Base-by-base conservation (phyloP, 2,797 vertebrate genomes). In the Champsocephalus gunnari region DNA sequence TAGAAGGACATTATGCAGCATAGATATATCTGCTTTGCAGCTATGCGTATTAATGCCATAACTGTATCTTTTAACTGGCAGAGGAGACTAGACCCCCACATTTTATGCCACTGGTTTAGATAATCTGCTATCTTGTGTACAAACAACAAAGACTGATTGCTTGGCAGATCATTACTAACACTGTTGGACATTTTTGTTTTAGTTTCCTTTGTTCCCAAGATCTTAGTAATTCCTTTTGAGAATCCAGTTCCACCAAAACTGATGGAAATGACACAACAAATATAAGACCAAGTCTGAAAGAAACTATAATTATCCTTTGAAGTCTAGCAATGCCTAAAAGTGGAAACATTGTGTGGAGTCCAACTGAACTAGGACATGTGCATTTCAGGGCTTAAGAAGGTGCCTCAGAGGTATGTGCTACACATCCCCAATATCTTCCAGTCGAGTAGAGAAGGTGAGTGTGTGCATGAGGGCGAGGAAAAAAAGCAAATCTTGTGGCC, bases 401-500 rank as follows among this genome's bases (percentile, higher is more conserved):
- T 64, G 66, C 66, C 73, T 79, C 66, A 54, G 68, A 79, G 72
- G 70, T 80, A 73, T 86, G 77, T 61, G 75, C 82, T 43, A 62
- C 75, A 81, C 83, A 80, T 80, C 70, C 63, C 71, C 11, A n/a
- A 44, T 45, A 70, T 75, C 77, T 82, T 87, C 82, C 77, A 88
- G 77, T 60, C 71, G 77, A 88, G 77, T 60, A 76, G 68, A 89
- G 60, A 84, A 80, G 77, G 80, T 77, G 67, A 84, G 85, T 64
- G 67, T 71, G 79, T 19, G 64, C 81, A 81, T 64, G 68, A 80
- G 47, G 61, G 56, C 19, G 72, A 86, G 71, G 81, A 82, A 84
- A 73, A 88, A 87, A 90, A 85, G 81, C 71, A 84, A 92, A 91
- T 91, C 75, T 89, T 86, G 89, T 79, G 81, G 89, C 83, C 73